Percentiles rank a stretch among this genome's conserved stretches.
These are phyloP conservation scores for Platerodrilus igneus DNA, from an alignment of 2,888 invertebrate genomes.

Conservation along the genomic window DNA sequence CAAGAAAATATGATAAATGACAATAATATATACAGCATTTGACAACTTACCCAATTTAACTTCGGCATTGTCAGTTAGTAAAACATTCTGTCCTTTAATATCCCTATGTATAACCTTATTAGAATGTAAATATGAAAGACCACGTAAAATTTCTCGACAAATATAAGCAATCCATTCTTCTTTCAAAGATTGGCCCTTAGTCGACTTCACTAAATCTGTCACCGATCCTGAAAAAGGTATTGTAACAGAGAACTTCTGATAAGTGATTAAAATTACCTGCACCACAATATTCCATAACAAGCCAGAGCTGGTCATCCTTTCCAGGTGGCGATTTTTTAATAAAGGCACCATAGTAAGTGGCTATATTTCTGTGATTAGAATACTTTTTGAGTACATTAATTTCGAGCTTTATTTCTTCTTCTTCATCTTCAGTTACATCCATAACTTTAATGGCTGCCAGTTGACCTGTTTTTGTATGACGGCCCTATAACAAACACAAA, in stretches of 20 bases:
- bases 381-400: constrained; percentile 99
- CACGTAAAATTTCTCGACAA: constrained; percentile 91
- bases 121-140: constrained; percentile 94
- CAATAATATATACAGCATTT: background rate
- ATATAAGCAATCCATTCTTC: constrained; percentile 99
- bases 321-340: constrained; percentile 98
- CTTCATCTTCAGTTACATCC: constrained; percentile 99
- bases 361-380: constrained; percentile 98
- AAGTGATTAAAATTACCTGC: constrained; percentile 58
- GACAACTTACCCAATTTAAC: constrained; percentile 81
- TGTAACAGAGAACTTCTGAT: background rate
- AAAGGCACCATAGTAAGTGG: constrained; percentile 99
- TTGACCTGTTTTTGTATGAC: constrained; percentile 99
- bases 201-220: constrained; percentile 98
- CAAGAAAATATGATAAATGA: too few relatives aligned
- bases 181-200: constrained; percentile 95
- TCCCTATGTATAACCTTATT: constrained; percentile 99
- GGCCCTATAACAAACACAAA: constrained; percentile 68
- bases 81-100: constrained; percentile 98
- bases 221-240: constrained; percentile 67
- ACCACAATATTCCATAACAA: constrained; percentile 99
- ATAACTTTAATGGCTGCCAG: constrained; percentile 99
- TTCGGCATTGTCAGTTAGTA: constrained; percentile 99
- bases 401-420: constrained; percentile 99
- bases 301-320: constrained; percentile 98